Base-by-base conservation (phyloP, 1,140 invertebrate species). In the Megathymus violae region DNA sequence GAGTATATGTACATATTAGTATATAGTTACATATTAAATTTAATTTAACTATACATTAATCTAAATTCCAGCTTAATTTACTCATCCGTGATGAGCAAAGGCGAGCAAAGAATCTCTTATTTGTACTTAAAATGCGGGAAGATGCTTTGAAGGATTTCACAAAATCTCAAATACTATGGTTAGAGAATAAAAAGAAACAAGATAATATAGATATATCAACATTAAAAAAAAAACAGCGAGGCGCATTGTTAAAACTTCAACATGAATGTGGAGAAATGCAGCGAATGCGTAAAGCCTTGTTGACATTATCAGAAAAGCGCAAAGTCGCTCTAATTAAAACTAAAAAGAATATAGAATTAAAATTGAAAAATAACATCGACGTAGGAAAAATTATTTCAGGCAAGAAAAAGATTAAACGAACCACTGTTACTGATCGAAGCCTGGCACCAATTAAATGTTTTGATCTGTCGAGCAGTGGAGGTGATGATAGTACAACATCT, bases 191-290 rank as follows among this genome's bases (percentile, higher is more conserved):
- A 64, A 91, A 91, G 59, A 89, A 86, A 48, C 85, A 86, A 46
- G 85, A 89, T 4, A 88, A 89, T 38, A 89, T 71, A 7, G 88
- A 89, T 56, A 84, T 89, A 62, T 85, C 88, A 5, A 84, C 82
- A 3, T 71, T 91, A 16, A 91, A 88, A 60, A 91, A 91, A 51
- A 91, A 91, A 50, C 88, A 91, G 64, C 77, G 88, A 10, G 88
- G 88, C n/a, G 87, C 88, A 7, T 64, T 91, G 14, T 64, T 91
- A 0, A 91, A 91, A 65, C 61, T 89, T 25, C 87, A 91, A 48
- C 87, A 89, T 62, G 88, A 91, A 67, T 89, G 85, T 68, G 88
- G 87, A 34, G 88, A 91, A 70, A 91, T 91, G 88, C 85, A 91
- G 61, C 79, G 87, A 13, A 91, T 91, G 87, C 78, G 85, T 0